A percentile compares a stretch with the other conserved stretches of the same genome.
phyloP scores from a whole-genome alignment of 2,888 invertebrate species.

The Cordylochernes scorpioides region DNA sequence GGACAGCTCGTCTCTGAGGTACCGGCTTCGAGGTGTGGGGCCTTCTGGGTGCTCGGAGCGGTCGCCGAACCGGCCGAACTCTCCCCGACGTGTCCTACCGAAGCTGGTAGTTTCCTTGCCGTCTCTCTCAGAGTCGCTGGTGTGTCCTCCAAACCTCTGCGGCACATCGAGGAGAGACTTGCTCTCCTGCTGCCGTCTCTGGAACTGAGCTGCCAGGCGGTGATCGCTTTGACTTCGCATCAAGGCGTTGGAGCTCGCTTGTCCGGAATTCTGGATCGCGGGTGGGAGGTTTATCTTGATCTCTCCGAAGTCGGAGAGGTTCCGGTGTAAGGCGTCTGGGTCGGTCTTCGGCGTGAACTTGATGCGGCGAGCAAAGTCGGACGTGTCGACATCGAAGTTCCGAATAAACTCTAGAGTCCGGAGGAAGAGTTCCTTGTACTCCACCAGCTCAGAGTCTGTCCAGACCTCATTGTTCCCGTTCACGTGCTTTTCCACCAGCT shows the following conservation, averaged over 20 bases:
- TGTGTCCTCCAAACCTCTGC: slow-evolving; percentile 5
- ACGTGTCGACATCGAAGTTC: slow-evolving; percentile 76
- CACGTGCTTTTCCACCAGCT: slow-evolving; percentile 79
- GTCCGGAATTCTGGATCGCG: slow-evolving; percentile 23
- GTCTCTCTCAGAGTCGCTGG: slow-evolving; percentile 6
- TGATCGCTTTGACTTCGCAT: slow-evolving; percentile 84
- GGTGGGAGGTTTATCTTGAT: slow-evolving; percentile 40
- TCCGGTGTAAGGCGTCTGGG: slow-evolving; percentile 62
- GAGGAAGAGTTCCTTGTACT: slow-evolving; percentile 80
- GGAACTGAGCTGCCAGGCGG: slow-evolving; percentile 54
- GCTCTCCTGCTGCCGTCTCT: slow-evolving; percentile 8
- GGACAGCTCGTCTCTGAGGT: slow-evolving; percentile 6
- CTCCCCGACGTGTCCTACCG: slow-evolving; percentile 4
- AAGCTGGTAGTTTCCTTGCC: slow-evolving; percentile 6
- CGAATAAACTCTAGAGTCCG: slow-evolving; percentile 79
- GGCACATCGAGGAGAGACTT: slow-evolving; percentile 8
- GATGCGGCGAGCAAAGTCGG: slow-evolving; percentile 41
- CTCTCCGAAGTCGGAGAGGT: slow-evolving; percentile 68
- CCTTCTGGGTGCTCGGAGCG: slow-evolving; percentile 8
- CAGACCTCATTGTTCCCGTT: slow-evolving; percentile 28
- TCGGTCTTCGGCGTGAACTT: slow-evolving; percentile 68
- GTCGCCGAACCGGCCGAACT: slow-evolving; percentile 8
- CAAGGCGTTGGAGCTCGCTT: slow-evolving; percentile 29
- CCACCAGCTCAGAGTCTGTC: slow-evolving; percentile 27
- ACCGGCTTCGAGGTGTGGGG: slow-evolving; percentile 7